Evolutionary conservation across 1,140 invertebrate genomes (phyloP).

Genomic region (Diplogasteroides magnus): DNA sequence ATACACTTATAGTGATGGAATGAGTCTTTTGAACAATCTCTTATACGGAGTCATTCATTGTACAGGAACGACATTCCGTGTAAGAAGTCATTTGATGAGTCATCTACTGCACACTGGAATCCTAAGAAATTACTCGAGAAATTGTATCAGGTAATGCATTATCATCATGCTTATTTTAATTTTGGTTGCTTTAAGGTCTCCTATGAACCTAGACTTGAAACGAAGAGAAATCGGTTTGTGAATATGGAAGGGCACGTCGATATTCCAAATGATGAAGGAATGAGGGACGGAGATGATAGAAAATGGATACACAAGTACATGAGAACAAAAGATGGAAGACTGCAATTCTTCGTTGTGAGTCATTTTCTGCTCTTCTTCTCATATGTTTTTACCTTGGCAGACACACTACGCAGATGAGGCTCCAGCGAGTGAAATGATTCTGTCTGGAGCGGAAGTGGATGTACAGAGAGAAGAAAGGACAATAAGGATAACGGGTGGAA

Average conservation of each 20-base stretch:
- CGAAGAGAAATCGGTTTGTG: constrained; percentile 34
- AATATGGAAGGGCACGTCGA: constrained; percentile 55
- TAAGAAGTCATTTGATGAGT: too few relatives aligned
- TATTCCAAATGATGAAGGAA: constrained; percentile 33
- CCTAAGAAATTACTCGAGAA: too few relatives aligned
- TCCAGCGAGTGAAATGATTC: constrained; percentile 46
- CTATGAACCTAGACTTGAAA: constrained; percentile 32
- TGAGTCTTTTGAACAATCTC: too few relatives aligned
- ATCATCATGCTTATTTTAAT: too few relatives aligned
- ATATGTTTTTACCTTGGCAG: constrained; percentile 29
- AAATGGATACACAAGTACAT: constrained; percentile 41
- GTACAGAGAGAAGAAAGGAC: constrained; percentile 49
- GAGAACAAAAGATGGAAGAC: constrained; percentile 47
- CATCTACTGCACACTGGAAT: too few relatives aligned
- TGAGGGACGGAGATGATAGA: constrained; percentile 37
- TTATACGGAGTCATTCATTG: too few relatives aligned
- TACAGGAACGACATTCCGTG: too few relatives aligned
- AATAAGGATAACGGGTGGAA: constrained; percentile 42
- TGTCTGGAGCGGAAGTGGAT: constrained; percentile 48
- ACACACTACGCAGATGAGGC: constrained; percentile 52
- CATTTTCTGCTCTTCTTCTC: not conserved
- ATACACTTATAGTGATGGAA: too few relatives aligned
- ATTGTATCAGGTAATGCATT: too few relatives aligned
- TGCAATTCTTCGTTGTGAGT: constrained; percentile 52
- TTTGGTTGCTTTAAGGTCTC: constrained; percentile 27